Evolutionary conservation across 2,797 vertebrate genomes (phyloP).

Genomic region (Propithecus perrieri): DNA sequence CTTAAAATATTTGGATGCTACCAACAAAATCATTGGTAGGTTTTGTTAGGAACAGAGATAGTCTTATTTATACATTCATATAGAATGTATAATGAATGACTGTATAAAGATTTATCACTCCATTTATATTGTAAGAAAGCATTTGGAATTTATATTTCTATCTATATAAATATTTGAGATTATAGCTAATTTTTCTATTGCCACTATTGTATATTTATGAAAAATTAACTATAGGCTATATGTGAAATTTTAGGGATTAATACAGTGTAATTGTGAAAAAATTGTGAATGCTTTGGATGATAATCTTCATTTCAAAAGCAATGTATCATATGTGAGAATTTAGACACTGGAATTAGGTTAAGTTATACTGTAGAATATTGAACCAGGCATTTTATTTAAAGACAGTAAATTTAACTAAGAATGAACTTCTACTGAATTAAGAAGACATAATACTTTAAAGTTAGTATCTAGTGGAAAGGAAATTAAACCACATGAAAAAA

Average conservation of each 20-base stretch:
- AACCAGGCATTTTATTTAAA: background rate
- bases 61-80: background rate
- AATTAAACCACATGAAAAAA: background rate
- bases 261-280: background rate
- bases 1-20: background rate
- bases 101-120: background rate
- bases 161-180: background rate
- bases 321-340: background rate
- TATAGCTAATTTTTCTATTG: background rate
- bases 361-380: background rate
- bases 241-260: background rate
- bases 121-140: background rate
- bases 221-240: background rate
- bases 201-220: background rate
- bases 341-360: background rate
- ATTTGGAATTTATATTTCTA: background rate
- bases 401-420: background rate
- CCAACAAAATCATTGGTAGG: background rate
- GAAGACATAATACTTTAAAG: background rate
- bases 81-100: background rate
- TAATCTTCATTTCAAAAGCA: background rate
- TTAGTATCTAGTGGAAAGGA: background rate
- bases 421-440: background rate
- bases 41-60: background rate
- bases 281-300: background rate